Conservation (phyloP, 2,888 invertebrate genomes). For the Limnephilus lunatus region DNA sequence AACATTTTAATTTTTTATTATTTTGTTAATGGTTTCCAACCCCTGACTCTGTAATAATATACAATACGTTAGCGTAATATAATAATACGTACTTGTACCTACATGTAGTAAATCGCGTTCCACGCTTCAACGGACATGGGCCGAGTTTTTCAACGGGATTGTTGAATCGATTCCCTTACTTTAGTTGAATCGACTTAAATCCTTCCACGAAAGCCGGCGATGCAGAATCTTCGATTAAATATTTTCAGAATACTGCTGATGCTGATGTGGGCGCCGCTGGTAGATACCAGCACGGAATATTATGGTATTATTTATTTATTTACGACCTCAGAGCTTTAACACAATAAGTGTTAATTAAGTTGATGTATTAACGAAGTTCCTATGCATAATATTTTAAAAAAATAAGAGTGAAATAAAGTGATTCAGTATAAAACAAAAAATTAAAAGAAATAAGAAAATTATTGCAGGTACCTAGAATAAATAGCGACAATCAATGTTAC, state of each 20-base stretch:
- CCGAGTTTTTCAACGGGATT: constrained; percentile 61
- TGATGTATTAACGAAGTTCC: no score
- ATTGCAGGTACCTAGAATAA: no score
- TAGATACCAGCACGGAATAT: neutral
- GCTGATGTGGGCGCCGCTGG: neutral
- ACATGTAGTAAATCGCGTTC: constrained; percentile 50
- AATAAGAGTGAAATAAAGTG: no score
- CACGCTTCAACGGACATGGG: constrained; percentile 53
- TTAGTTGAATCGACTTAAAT: constrained; percentile 46
- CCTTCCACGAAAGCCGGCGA: constrained; percentile 45
- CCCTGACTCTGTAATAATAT: constrained; percentile 3
- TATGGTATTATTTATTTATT: neutral
- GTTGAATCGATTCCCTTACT: constrained; percentile 30
- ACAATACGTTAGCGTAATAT: constrained; percentile 30
- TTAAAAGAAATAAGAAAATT: no score
- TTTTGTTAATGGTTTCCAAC: neutral
- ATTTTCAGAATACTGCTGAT: constrained; percentile 44
- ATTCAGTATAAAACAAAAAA: no score
- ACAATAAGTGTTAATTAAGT: no score
- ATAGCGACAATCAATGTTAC: no score
- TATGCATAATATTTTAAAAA: no score
- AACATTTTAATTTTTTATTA: neutral
- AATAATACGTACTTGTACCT: constrained; percentile 33
- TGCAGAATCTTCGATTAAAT: constrained; percentile 57
- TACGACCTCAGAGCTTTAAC: no score